phyloP scores from a whole-genome alignment of 2,113 vertebrate genomes.

The Pseudorectes ferrugineus region DNA sequence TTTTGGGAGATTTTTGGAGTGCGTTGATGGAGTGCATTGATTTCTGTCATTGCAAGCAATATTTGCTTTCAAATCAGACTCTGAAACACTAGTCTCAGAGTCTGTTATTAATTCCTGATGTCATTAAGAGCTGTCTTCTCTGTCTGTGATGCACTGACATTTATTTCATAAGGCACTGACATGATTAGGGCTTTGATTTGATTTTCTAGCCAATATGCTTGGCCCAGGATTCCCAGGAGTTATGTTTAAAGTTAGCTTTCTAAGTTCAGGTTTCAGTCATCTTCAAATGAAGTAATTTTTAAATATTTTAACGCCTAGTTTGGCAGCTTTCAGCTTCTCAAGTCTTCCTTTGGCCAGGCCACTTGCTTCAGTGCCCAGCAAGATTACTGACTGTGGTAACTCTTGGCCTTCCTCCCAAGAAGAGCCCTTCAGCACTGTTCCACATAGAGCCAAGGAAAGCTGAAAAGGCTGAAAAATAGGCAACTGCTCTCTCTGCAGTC shows the following conservation, averaged over 20 bases:
- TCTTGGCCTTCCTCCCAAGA: background rate
- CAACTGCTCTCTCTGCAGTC: background rate
- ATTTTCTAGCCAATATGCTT: background rate
- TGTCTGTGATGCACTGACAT: background rate
- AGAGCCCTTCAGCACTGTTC: background rate
- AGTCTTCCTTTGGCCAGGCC: background rate
- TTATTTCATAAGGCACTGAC: background rate
- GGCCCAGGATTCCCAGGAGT: background rate
- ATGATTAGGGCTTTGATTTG: background rate
- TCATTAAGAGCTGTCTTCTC: conserved; percentile 21
- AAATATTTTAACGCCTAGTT: background rate
- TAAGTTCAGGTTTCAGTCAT: background rate
- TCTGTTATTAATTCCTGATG: conserved; percentile 33
- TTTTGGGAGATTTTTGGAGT: conserved; percentile 9
- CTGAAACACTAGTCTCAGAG: background rate
- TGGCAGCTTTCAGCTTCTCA: background rate
- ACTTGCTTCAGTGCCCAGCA: background rate
- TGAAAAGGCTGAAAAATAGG: background rate
- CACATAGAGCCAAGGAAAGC: background rate
- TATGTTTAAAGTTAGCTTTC: background rate
- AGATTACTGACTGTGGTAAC: background rate
- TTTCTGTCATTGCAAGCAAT: conserved; percentile 5
- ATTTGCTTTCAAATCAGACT: background rate
- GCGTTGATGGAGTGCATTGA: background rate
- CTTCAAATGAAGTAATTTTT: background rate